Conservation (phyloP, 2,113 vertebrate genomes). For the Melanerpes aurifrons region DNA sequence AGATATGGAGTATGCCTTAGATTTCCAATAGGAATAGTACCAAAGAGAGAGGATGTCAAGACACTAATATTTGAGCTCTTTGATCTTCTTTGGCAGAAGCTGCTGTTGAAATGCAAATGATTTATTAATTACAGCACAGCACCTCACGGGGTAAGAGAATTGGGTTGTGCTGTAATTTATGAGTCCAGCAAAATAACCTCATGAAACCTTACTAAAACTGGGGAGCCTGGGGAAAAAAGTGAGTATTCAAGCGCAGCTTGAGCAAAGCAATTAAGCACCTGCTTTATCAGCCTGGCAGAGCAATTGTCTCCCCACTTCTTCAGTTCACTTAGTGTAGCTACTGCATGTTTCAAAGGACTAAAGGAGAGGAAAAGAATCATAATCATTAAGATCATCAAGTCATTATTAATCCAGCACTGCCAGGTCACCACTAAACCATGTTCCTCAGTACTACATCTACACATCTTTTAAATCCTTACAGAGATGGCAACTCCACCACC, state of each 20-base stretch:
- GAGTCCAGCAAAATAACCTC: not conserved
- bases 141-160: constrained; percentile 1
- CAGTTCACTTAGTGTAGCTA: not conserved
- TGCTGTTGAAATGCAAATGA: constrained; percentile 53
- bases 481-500: too few species aligned
- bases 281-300: not conserved
- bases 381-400: too few species aligned
- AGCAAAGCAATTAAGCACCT: not conserved
- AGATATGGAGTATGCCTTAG: not conserved
- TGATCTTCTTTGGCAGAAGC: constrained; percentile 48
- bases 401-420: too few species aligned
- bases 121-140: constrained; percentile 19
- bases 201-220: not conserved
- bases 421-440: too few species aligned
- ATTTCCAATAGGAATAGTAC: not conserved
- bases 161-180: constrained; percentile 32
- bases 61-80: constrained; percentile 17
- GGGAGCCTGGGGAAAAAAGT: not conserved
- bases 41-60: not conserved
- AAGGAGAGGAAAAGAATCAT: not conserved
- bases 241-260: not conserved
- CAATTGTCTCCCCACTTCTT: not conserved
- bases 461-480: too few species aligned
- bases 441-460: too few species aligned
- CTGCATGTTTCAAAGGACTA: not conserved